These are phyloP conservation scores for Aphelocoma californica DNA, from an alignment of 2,797 vertebrate species.

Conservation along the genomic window DNA sequence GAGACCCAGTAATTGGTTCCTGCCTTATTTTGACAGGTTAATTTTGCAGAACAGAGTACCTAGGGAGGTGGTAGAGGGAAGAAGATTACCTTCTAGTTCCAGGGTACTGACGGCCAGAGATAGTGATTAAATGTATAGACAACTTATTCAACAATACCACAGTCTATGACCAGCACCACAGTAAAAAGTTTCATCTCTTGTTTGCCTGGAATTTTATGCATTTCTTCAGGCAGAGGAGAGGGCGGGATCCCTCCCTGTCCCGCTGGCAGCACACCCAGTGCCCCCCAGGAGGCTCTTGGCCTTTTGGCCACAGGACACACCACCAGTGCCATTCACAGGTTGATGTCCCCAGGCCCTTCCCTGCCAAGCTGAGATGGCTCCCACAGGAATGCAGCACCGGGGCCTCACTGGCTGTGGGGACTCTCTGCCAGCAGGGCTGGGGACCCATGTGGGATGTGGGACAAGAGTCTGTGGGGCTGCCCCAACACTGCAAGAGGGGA, in stretches of 20 bases:
- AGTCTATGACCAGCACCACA: neutral
- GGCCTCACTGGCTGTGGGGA: neutral
- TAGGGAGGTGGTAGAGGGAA: neutral
- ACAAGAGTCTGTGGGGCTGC: neutral
- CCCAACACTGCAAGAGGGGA: fast-evolving
- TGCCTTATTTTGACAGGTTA: neutral
- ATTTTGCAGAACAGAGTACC: neutral
- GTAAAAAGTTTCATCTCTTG: neutral
- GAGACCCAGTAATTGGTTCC: neutral
- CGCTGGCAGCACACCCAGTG: neutral
- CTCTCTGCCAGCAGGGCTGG: neutral
- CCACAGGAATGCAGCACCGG: neutral
- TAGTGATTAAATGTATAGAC: neutral
- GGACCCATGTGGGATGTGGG: neutral
- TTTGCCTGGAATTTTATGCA: neutral
- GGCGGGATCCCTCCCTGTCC: neutral
- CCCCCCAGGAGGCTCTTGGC: neutral
- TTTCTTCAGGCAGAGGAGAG: neutral
- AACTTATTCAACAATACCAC: neutral
- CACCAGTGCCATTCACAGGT: too few species aligned
- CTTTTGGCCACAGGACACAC: too few species aligned
- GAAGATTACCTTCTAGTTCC: neutral
- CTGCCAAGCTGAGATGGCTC: neutral
- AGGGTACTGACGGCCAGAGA: neutral
- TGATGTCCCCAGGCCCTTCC: too few species aligned